Conservation (phyloP, 1,140 invertebrate species). For the Drosophila ercepeae region DNA sequence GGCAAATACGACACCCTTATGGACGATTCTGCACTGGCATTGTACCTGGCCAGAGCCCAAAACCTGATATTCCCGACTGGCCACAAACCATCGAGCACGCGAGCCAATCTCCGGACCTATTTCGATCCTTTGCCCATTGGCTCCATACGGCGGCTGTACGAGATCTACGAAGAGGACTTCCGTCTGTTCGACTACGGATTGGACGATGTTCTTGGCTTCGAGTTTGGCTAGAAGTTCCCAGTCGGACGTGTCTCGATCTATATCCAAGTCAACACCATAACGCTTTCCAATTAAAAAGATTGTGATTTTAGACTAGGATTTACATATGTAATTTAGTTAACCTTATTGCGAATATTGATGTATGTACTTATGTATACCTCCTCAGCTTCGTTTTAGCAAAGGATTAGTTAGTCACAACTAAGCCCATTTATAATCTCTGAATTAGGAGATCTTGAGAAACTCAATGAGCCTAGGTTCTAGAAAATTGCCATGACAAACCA, state of each 20-base stretch:
- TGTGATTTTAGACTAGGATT: slow-evolving; percentile 64
- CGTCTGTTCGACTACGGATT: slow-evolving; percentile 91
- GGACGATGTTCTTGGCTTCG: slow-evolving; percentile 89
- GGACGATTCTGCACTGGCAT: slow-evolving; percentile 88
- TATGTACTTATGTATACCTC: slow-evolving; percentile 14
- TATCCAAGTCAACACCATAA: slow-evolving; percentile 52
- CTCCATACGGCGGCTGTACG: slow-evolving; percentile 88
- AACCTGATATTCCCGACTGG: slow-evolving; percentile 88
- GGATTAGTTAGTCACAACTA: neutral
- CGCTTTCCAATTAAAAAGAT: slow-evolving; percentile 63
- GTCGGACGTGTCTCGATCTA: slow-evolving; percentile 17
- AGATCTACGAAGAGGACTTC: slow-evolving; percentile 91
- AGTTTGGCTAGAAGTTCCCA: slow-evolving; percentile 84
- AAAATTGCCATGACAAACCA: slow-evolving; percentile 1
- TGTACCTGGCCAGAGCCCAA: slow-evolving; percentile 87
- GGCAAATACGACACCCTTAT: slow-evolving; percentile 89
- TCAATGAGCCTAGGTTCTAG: slow-evolving; percentile 4
- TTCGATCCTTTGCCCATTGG: slow-evolving; percentile 89
- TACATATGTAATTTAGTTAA: slow-evolving; percentile 29
- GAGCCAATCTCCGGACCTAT: slow-evolving; percentile 88
- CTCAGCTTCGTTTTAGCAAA: slow-evolving; percentile 6
- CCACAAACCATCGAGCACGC: slow-evolving; percentile 87
- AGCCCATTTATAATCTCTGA: slow-evolving; percentile 6
- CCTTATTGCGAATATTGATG: slow-evolving; percentile 54
- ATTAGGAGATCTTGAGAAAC: slow-evolving; percentile 1